These are phyloP conservation scores for Thomomys bottae DNA, from an alignment of 2,113 vertebrate species.

Conservation along the genomic window DNA sequence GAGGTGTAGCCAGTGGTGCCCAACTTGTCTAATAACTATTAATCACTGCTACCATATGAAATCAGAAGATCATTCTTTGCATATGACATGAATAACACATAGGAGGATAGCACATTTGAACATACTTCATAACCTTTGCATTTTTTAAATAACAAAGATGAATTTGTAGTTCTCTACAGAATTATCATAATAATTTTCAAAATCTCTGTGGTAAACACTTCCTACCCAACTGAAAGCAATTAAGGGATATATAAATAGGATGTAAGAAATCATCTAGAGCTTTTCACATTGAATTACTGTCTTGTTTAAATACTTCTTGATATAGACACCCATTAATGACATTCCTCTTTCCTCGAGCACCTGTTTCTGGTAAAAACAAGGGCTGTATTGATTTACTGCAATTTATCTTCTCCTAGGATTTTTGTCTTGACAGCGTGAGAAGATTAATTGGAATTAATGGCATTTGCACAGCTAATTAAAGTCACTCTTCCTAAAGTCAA, in stretches of 20 bases:
- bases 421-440: slow-evolving; percentile 84
- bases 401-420: slow-evolving; percentile 86
- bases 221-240: slow-evolving; percentile 75
- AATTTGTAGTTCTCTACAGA: slow-evolving; percentile 41
- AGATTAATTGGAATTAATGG: slow-evolving; percentile 90
- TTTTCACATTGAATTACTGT: slow-evolving; percentile 83
- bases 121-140: slow-evolving; percentile 9
- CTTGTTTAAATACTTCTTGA: slow-evolving; percentile 84
- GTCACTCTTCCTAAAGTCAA: slow-evolving; percentile 85
- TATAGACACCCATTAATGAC: slow-evolving; percentile 81
- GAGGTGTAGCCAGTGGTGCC: too few relatives aligned
- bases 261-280: slow-evolving; percentile 74
- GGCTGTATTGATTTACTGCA: slow-evolving; percentile 86
- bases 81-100: slow-evolving; percentile 19
- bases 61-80: neutral
- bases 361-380: slow-evolving; percentile 84
- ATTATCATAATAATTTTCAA: slow-evolving; percentile 69
- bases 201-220: slow-evolving; percentile 70
- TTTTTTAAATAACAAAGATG: slow-evolving; percentile 11
- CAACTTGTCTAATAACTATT: neutral
- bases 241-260: slow-evolving; percentile 73
- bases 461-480: slow-evolving; percentile 90
- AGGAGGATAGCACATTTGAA: neutral
- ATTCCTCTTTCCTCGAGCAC: slow-evolving; percentile 80
- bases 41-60: neutral